phyloP scores from a whole-genome alignment of 2,797 vertebrate species.

The Poeciliopsis presidionis region DNA sequence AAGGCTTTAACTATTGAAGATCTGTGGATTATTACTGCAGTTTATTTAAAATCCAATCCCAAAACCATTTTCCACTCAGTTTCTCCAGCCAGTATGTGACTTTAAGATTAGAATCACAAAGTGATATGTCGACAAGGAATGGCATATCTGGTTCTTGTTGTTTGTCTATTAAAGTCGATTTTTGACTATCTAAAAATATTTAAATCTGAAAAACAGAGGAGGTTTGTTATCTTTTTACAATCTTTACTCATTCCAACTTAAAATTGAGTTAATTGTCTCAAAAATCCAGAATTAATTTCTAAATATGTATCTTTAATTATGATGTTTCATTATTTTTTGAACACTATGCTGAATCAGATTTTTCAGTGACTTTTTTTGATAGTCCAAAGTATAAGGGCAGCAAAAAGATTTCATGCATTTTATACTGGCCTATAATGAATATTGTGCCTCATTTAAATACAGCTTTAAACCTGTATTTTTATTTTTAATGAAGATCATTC shows the following conservation, averaged over 20 bases:
- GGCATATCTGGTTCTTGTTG: neutral
- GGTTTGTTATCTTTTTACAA: neutral
- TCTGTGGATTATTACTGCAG: neutral
- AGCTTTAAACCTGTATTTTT: conserved; percentile 28
- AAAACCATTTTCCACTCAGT: neutral
- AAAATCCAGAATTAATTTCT: conserved; percentile 44
- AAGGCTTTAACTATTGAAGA: neutral
- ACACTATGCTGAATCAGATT: conserved; percentile 32
- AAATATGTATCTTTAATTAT: conserved; percentile 44
- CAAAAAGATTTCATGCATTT: conserved; percentile 49
- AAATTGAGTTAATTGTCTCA: conserved; percentile 21
- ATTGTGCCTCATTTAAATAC: conserved; percentile 58
- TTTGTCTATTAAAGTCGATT: neutral
- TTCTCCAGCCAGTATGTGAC: neutral
- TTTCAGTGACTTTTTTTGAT: conserved; percentile 54
- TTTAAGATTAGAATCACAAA: neutral
- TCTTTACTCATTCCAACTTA: conserved; percentile 9
- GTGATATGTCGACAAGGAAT: neutral
- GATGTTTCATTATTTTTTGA: conserved; percentile 41
- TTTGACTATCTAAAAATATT: neutral
- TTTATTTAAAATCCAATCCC: neutral
- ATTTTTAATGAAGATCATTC: conserved; percentile 15
- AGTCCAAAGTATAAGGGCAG: conserved; percentile 23
- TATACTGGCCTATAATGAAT: conserved; percentile 45
- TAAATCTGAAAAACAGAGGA: neutral